Evolutionary conservation across 2,113 vertebrate species (phyloP).

Genomic region (Asarcornis scutulata): DNA sequence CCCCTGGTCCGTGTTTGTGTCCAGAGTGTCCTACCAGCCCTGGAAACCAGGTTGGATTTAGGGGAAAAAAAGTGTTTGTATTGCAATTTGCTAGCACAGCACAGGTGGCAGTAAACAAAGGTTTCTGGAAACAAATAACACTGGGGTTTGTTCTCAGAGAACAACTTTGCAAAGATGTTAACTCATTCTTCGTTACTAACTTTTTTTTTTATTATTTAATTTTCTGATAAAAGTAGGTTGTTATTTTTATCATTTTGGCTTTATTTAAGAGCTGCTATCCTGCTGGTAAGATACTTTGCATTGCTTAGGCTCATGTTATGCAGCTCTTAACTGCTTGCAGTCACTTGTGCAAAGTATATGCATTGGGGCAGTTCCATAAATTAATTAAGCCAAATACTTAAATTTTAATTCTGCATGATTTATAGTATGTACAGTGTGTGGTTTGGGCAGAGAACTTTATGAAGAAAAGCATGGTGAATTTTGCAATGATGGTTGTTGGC

Average conservation of each 20-base stretch:
- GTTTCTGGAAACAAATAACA: not conserved
- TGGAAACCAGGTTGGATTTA: not conserved
- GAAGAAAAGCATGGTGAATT: not conserved
- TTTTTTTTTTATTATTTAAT: not conserved
- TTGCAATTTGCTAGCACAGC: not conserved
- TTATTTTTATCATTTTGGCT: not conserved
- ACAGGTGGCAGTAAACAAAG: not conserved
- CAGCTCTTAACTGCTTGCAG: not conserved
- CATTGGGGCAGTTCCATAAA: not conserved
- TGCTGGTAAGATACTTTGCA: not conserved
- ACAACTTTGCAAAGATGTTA: not conserved
- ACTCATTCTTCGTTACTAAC: not conserved
- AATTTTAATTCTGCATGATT: not conserved
- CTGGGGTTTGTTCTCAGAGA: not conserved
- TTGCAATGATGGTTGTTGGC: not conserved
- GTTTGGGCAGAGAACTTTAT: not conserved
- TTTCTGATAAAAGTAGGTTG: not conserved
- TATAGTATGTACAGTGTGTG: not conserved
- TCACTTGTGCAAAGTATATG: not conserved
- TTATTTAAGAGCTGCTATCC: not conserved
- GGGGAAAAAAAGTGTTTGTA: not conserved
- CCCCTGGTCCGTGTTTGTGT: not conserved
- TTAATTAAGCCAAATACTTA: conserved; percentile 23
- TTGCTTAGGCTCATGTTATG: not conserved
- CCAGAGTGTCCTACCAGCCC: not conserved